Percentiles rank a stretch among this genome's conserved stretches.
phyloP scores from a whole-genome alignment of 1,140 invertebrate genomes.

The Sipha flava region DNA sequence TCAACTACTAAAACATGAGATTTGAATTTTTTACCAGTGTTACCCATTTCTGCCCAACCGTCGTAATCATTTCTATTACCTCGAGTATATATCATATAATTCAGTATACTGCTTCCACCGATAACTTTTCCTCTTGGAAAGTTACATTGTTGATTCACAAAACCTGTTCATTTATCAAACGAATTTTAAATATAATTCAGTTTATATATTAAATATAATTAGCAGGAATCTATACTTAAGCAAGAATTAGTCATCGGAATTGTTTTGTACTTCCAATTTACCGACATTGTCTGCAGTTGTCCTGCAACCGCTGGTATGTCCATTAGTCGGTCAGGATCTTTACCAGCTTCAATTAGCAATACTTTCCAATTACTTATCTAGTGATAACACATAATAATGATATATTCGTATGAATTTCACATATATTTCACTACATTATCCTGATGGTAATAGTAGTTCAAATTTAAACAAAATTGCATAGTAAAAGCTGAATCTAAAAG shows the following conservation, averaged over 20 bases:
- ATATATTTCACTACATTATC: too few relatives aligned
- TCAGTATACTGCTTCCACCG: slow-evolving; percentile 56
- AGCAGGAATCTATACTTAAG: too few relatives aligned
- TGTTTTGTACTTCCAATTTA: slow-evolving; percentile 54
- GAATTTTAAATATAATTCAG: too few relatives aligned
- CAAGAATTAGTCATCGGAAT: slow-evolving; percentile 49
- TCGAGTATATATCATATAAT: slow-evolving; percentile 55
- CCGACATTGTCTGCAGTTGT: slow-evolving; percentile 50
- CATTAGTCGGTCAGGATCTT: slow-evolving; percentile 52
- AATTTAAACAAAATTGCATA: too few relatives aligned
- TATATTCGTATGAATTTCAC: too few relatives aligned
- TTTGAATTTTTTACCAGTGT: slow-evolving; percentile 74
- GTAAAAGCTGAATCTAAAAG: too few relatives aligned
- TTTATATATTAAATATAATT: too few relatives aligned
- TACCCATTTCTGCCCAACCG: slow-evolving; percentile 46
- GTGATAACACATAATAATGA: neutral
- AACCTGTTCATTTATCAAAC: slow-evolving; percentile 32
- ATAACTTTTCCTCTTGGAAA: slow-evolving; percentile 47
- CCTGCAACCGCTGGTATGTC: slow-evolving; percentile 57
- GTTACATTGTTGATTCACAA: slow-evolving; percentile 42
- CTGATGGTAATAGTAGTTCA: too few relatives aligned
- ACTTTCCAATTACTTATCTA: slow-evolving; percentile 49
- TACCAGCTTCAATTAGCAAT: slow-evolving; percentile 53
- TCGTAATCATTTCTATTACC: slow-evolving; percentile 54
- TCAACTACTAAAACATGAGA: slow-evolving; percentile 63